phyloP scores from a whole-genome alignment of 2,888 invertebrate species.

The Apamea monoglypha region DNA sequence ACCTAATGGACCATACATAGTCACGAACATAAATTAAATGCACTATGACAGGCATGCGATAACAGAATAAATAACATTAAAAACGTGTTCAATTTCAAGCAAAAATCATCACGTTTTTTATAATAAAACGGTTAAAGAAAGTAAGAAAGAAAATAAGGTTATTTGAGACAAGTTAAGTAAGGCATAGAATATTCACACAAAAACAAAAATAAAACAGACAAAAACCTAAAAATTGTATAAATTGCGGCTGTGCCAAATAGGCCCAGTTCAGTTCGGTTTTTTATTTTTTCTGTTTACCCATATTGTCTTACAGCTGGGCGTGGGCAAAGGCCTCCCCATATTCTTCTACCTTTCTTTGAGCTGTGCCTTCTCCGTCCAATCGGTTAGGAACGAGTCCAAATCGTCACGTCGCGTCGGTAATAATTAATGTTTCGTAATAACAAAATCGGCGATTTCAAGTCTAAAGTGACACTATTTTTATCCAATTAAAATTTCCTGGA shows the following conservation, averaged over 20 bases:
- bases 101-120: neutral
- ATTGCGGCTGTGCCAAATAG: neutral
- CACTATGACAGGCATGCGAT: neutral
- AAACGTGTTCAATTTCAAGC: neutral
- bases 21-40: neutral
- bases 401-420: no score
- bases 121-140: neutral
- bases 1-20: no score
- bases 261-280: neutral
- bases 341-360: neutral
- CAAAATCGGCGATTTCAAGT: no score
- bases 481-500: neutral
- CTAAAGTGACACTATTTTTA: neutral
- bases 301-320: neutral
- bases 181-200: neutral
- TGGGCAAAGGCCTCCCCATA: neutral
- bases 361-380: neutral
- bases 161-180: no score
- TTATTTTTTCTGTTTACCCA: no score
- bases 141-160: neutral
- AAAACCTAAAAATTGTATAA: neutral
- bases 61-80: neutral
- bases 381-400: neutral
- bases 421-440: no score
- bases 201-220: neutral